A percentile compares a stretch with the other conserved stretches of the same genome.
phyloP scores from a whole-genome alignment of 2,113 vertebrate genomes.

The Mystacornis crossleyi region DNA sequence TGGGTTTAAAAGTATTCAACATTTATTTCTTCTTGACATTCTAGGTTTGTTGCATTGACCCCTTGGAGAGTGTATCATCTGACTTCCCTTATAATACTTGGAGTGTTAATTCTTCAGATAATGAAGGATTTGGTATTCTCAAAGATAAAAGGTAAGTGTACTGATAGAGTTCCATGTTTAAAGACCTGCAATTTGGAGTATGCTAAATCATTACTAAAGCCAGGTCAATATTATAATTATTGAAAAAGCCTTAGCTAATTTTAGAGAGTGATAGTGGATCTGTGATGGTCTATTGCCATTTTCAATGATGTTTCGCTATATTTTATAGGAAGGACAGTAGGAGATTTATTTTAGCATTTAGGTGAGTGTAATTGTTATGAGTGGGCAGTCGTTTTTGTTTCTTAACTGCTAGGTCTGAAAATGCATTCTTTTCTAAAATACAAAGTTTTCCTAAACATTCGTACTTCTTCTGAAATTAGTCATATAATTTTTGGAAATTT shows the following conservation, averaged over 20 bases:
- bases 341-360: background rate
- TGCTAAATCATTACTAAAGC: background rate
- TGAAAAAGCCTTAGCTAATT: background rate
- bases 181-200: background rate
- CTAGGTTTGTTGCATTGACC: constrained; percentile 86
- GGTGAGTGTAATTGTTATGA: background rate
- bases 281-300: background rate
- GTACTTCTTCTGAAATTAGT: background rate
- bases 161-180: background rate
- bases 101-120: constrained; percentile 79
- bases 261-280: background rate
- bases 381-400: background rate
- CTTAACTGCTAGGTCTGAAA: background rate
- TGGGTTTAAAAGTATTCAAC: background rate
- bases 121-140: constrained; percentile 79
- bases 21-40: background rate
- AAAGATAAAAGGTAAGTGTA: constrained; percentile 79
- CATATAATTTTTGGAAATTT: background rate
- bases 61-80: constrained; percentile 84
- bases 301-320: background rate
- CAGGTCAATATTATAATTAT: background rate
- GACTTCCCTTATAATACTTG: constrained; percentile 77
- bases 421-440: background rate
- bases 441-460: background rate
- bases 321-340: background rate